These are phyloP conservation scores for Caprella mutica DNA, from an alignment of 2,888 invertebrate species.

Conservation along the genomic window DNA sequence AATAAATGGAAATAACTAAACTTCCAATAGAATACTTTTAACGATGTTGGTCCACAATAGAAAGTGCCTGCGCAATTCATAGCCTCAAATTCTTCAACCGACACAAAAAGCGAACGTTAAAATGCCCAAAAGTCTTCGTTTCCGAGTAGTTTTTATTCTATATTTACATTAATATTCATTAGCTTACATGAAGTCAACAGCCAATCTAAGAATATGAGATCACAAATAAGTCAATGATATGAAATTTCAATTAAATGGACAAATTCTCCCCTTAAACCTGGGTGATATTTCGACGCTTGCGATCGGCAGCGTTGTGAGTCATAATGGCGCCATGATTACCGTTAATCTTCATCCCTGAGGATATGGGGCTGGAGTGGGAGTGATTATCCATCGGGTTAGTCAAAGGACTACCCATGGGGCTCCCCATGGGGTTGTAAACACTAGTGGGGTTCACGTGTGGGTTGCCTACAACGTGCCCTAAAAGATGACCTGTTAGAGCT, in stretches of 20 bases:
- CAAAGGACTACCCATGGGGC: conserved; percentile 1
- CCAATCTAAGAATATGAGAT: too few relatives aligned
- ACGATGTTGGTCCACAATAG: too few relatives aligned
- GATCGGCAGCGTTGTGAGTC: conserved; percentile 18
- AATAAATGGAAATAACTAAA: too few relatives aligned
- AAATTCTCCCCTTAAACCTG: conserved; percentile 26
- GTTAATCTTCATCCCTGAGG: neutral
- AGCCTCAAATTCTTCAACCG: too few relatives aligned
- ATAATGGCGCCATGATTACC: conserved; percentile 11
- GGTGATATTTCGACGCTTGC: conserved; percentile 34
- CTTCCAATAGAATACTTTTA: too few relatives aligned
- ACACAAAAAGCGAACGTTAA: too few relatives aligned
- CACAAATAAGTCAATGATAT: too few relatives aligned
- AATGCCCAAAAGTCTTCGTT: too few relatives aligned
- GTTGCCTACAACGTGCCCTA: conserved; percentile 16
- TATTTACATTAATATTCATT: too few relatives aligned
- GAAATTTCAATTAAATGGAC: neutral
- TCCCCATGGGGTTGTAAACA: conserved; percentile 38
- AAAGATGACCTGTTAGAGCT: conserved; percentile 25
- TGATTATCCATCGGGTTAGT: conserved; percentile 40
- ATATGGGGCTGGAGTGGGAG: conserved; percentile 11
- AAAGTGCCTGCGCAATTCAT: too few relatives aligned
- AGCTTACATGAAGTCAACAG: too few relatives aligned
- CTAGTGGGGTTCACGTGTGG: conserved; percentile 13
- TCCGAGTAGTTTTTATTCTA: too few relatives aligned